Evolutionary conservation across 2,797 vertebrate species (phyloP).

Genomic region (Phrynocephalus vlangalii): DNA sequence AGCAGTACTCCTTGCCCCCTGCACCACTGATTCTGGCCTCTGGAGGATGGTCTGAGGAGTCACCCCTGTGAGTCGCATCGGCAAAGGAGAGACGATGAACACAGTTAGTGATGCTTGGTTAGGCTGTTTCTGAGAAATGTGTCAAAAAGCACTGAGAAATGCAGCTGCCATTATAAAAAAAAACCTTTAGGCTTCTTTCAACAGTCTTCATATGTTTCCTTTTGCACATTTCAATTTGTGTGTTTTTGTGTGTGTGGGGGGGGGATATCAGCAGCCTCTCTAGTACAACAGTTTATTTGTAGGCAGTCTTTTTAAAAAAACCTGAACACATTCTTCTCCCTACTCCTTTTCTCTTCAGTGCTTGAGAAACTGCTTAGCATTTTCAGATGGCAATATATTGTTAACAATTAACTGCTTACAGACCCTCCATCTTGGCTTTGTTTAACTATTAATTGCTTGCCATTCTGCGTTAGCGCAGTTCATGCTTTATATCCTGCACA

Average conservation of each 20-base stretch:
- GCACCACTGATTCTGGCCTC: conserved; percentile 2
- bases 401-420: conserved; percentile 25
- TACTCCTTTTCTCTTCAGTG: not conserved
- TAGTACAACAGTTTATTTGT: not conserved
- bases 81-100: not conserved
- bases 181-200: not conserved
- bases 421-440: not conserved
- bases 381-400: conserved; percentile 27
- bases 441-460: conserved; percentile 38
- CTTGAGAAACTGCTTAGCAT: conserved; percentile 19
- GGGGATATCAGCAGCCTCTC: not conserved
- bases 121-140: not conserved
- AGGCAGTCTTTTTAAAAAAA: not conserved
- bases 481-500: conserved; percentile 9
- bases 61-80: conserved; percentile 38
- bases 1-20: not conserved
- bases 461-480: not conserved
- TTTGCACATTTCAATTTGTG: not conserved
- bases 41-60: conserved; percentile 51
- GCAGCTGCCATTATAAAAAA: not conserved
- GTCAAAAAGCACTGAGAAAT: not conserved
- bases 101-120: not conserved
- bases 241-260: too few species aligned
- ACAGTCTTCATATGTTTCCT: not conserved
- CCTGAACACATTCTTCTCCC: not conserved